Percentiles rank a stretch among this genome's conserved stretches.
phyloP scores from a whole-genome alignment of 2,797 vertebrate species.

The Pseudochromis fuscus region DNA sequence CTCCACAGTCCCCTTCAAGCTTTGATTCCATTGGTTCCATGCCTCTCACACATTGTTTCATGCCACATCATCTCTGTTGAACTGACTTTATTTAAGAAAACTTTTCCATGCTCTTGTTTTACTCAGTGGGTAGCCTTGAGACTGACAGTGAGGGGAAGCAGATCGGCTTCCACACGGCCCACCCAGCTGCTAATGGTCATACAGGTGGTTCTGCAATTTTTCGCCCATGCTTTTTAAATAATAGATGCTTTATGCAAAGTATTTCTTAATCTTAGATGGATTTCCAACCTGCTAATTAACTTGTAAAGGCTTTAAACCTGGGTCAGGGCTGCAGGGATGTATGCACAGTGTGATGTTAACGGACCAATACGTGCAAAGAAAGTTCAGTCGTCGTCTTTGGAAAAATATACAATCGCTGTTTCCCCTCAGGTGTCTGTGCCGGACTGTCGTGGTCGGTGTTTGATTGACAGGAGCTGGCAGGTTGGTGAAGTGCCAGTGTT shows the following conservation, averaged over 20 bases:
- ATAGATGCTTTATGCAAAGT: too few species aligned
- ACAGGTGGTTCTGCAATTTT: constrained; percentile 14
- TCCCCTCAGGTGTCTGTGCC: too few species aligned
- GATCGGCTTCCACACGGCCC: constrained; percentile 45
- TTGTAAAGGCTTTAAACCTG: too few species aligned
- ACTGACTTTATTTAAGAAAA: constrained; percentile 33
- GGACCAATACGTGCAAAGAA: not conserved
- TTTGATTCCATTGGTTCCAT: constrained; percentile 22
- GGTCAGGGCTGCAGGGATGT: too few species aligned
- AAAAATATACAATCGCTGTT: too few species aligned
- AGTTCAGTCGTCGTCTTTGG: too few species aligned
- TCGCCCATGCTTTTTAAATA: not conserved
- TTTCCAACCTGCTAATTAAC: not conserved
- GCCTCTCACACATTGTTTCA: constrained; percentile 17
- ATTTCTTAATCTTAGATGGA: too few species aligned
- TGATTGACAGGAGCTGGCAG: too few species aligned
- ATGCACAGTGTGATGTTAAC: too few species aligned
- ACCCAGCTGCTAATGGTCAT: constrained; percentile 37
- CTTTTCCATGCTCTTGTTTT: constrained; percentile 34
- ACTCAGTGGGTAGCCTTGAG: constrained; percentile 20
- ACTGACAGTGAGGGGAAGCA: constrained; percentile 7
- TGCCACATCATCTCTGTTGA: constrained; percentile 36
- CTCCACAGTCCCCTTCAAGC: constrained; percentile 19
- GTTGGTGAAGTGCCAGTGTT: too few species aligned
- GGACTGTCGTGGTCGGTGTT: too few species aligned